Base-by-base conservation (phyloP, 2,797 vertebrate species). In the Platalea minor region DNA sequence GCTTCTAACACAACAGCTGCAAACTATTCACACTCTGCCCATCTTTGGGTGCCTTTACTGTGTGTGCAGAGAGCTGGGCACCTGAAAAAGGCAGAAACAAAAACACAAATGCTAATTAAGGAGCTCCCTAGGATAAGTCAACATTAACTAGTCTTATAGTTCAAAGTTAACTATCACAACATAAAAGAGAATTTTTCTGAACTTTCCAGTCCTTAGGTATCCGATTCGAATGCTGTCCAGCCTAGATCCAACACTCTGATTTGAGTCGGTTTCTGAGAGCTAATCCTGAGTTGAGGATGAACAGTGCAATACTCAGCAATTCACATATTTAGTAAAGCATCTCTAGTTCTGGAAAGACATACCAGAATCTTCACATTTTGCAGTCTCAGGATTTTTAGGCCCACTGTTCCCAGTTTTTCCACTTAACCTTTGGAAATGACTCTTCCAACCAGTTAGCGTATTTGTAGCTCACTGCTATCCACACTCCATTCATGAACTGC, bases 191-290 rank as follows among this genome's bases (percentile, higher is more conserved):
- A 5, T 26, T 68, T 61, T 65, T 31, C 48, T 61, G 17, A 77
- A 75, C 24, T 78, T 53, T 20, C 6, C 29, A 25, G 2, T 25
- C 33, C n/a, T 37, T n/a, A 6, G 11, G 9, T 43, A 60, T 16
- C 2, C 0, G 16, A 63, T 26, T 10, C 7, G n/a, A 59, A 33
- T 0, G 0, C 48, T 87, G n/a, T 13, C 25, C 35, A 65, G 37
- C 43, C 11, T 31, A 41, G 24, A 43, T 2, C 6, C 43, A 59
- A 24, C 11, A 13, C 20, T 18, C 5, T 33, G 20, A 21, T n/a
- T 48, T 46, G 13, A n/a, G 4, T 33, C 43, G 43, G 31, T 54
- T 92, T 89, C 60, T 25, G 5, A 35, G 33, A 46, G 13, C 2
- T 0, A 4, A 54, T 17, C 33, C 37, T 23, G 59, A 75, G 1